Base-by-base conservation (phyloP, 2,888 invertebrate species). In the Eristalinus aeneus region DNA sequence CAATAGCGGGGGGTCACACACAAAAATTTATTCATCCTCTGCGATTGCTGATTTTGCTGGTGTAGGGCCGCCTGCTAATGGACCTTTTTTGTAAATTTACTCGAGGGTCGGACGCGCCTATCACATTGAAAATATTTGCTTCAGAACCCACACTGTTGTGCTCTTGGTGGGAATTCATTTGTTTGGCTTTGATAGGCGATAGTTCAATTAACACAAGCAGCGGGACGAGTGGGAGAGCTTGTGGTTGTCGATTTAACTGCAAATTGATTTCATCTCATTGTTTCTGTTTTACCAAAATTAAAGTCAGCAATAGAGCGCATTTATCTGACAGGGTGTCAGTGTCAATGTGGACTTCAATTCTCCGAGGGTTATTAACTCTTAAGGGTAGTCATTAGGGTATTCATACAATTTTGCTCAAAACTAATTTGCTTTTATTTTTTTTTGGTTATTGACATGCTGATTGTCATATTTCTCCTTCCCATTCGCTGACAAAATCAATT, bases 131-230 rank as follows among this genome's bases (percentile, higher is more conserved):
- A 63, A 73, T 58, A 67, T 73, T 54, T 60, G 39, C 58, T 10
- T 69, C 12, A 23, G 36, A 36, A 54, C 34, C 5, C 20, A 64
- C 16, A 65, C 31, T 2, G n/a, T 36, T 8, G 22, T 61, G 11
- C 61, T 27, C 2, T 61, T 61, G 61, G 16, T 32, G 60, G 12
- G 36, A 72, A 76, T 81, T 64, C 71, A 76, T 76, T 72, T 63
- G 60, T 60, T 60, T 81, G 68, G 16, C 27, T 63, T 34, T 53
- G 63, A 56, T 64, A 46, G 78, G 34, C 65, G 65, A 72, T 73
- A 61, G 60, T 60, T 65, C 73, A 69, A 83, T 83, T 78, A 83
- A 64, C 64, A 73, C 20, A 71, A 39, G 20, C 11, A 56, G 31
- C 31, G 34, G 61, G 10, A 16, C 16, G 36, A 58, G 39, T n/a